Conservation (phyloP, 30 jellyfish, hydroid and myxozoan genomes). For the Aurelia coerulea region DNA sequence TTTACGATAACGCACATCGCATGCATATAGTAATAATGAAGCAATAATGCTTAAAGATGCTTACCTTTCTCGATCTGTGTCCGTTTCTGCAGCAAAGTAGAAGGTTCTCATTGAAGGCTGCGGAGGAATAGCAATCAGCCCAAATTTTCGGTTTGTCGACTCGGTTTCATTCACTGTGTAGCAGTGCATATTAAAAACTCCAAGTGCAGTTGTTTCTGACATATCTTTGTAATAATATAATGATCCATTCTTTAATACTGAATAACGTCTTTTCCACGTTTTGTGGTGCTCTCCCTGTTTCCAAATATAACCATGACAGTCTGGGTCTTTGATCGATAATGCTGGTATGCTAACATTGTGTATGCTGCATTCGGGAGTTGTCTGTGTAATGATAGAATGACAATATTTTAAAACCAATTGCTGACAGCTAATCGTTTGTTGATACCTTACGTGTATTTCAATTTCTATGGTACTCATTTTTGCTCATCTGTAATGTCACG, state of each 20-base stretch:
- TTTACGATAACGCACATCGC: too few species aligned
- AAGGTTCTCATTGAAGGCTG: constrained; percentile 72
- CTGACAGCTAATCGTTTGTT: neutral
- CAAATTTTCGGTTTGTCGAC: constrained; percentile 43
- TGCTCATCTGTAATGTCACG: too few species aligned
- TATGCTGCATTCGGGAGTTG: constrained; percentile 86
- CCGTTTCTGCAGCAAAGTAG: constrained; percentile 85
- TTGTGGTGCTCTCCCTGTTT: constrained; percentile 92
- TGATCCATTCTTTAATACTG: constrained; percentile 90
- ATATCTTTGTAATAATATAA: constrained; percentile 89
- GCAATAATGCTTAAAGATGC: too few species aligned
- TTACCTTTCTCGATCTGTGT: constrained; percentile 84
- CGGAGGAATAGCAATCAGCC: constrained; percentile 91
- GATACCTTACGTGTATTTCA: neutral
- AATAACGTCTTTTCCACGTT: constrained; percentile 89
- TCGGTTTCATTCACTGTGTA: constrained; percentile 62
- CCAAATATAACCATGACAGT: constrained; percentile 95
- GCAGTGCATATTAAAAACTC: constrained; percentile 83
- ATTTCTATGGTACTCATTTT: too few species aligned
- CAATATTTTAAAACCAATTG: neutral
- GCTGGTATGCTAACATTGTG: constrained; percentile 98
- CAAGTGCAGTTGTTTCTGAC: constrained; percentile 92
- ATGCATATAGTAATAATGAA: too few species aligned
- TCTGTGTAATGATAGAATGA: constrained; percentile 5
- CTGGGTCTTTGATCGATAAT: constrained; percentile 90